Evolutionary conservation across 37 sponge, comb jelly and placozoan genomes (phyloP).

Genomic region (Petrosia ficiformis): DNA sequence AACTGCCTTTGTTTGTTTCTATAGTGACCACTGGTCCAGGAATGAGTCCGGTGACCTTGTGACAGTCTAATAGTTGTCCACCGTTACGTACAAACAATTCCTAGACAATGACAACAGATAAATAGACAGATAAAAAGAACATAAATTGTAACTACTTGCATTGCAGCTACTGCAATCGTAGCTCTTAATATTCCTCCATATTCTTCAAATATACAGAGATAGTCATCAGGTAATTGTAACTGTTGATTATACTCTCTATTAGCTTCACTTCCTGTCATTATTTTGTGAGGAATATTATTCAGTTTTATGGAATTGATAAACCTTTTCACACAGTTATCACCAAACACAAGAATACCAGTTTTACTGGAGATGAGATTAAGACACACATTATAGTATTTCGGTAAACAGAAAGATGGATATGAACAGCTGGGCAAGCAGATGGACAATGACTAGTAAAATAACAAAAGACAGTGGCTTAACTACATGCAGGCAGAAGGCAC

Average conservation of each 20-base stretch:
- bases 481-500: too few species aligned
- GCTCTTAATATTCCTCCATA: slow-evolving; percentile 41
- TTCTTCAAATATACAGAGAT: slow-evolving; percentile 13
- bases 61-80: slow-evolving; percentile 58
- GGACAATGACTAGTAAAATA: too few species aligned
- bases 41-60: slow-evolving; percentile 54
- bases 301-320: neutral
- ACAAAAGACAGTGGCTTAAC: too few species aligned
- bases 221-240: neutral
- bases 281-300: neutral
- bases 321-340: slow-evolving; percentile 9
- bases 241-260: neutral
- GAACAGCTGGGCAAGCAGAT: too few species aligned
- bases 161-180: slow-evolving; percentile 61
- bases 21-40: slow-evolving; percentile 54
- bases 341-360: slow-evolving; percentile 65
- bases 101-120: neutral
- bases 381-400: too few species aligned
- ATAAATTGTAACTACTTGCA: slow-evolving; percentile 25
- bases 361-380: slow-evolving; percentile 29
- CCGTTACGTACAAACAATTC: slow-evolving; percentile 16
- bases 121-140: too few species aligned
- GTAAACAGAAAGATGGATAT: too few species aligned
- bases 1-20: slow-evolving; percentile 35
- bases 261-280: slow-evolving; percentile 18